Conservation (phyloP, 2,888 invertebrate genomes). For the Tenthredo notha region DNA sequence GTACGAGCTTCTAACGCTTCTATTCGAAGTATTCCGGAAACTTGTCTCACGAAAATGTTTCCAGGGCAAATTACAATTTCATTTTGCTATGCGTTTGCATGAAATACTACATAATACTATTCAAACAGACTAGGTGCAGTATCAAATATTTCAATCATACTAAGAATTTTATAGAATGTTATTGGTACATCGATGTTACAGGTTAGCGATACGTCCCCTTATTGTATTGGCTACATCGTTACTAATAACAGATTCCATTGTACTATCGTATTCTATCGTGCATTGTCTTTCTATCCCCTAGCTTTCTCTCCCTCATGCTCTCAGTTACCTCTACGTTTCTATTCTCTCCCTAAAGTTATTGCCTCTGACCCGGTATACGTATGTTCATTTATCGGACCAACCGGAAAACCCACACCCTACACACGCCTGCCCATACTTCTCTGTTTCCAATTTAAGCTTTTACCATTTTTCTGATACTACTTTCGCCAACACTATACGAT, state of each 20-base stretch:
- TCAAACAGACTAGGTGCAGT: background rate
- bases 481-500: background rate
- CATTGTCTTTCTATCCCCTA: slow-evolving; percentile 31
- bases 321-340: slow-evolving; percentile 27
- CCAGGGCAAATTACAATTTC: background rate
- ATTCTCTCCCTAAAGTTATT: slow-evolving; percentile 41
- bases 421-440: slow-evolving; percentile 21
- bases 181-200: background rate
- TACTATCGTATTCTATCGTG: background rate
- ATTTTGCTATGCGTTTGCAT: background rate
- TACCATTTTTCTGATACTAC: slow-evolving; percentile 31
- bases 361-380: slow-evolving; percentile 31
- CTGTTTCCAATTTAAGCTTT: slow-evolving; percentile 38
- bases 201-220: slow-evolving; percentile 3
- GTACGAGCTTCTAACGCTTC: slow-evolving; percentile 9
- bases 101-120: background rate
- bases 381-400: slow-evolving; percentile 31
- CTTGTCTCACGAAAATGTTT: background rate
- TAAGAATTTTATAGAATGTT: background rate
- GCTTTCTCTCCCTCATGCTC: background rate
- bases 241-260: slow-evolving; percentile 41
- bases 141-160: background rate
- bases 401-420: slow-evolving; percentile 15
- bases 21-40: slow-evolving; percentile 1
- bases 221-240: slow-evolving; percentile 24